Percentiles rank a stretch among this genome's conserved stretches.
These are phyloP conservation scores for Vulpes ferrilata DNA, from an alignment of 2,113 vertebrate species.

Conservation along the genomic window DNA sequence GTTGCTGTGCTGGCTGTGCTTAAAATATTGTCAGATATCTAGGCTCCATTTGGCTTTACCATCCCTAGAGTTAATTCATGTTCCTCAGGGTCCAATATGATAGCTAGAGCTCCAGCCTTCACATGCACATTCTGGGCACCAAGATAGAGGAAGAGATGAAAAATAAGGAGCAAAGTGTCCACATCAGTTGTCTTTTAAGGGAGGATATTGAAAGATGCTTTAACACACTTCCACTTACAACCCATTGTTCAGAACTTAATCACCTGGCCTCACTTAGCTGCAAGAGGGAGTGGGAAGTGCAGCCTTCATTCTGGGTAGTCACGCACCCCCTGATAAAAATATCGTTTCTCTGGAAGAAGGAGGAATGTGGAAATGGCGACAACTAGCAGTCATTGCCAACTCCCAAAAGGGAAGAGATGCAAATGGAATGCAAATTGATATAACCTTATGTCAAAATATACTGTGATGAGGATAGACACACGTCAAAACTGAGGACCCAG, in stretches of 20 bases:
- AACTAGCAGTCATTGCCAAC: neutral
- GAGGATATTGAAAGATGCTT: neutral
- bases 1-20: neutral
- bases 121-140: neutral
- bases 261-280: neutral
- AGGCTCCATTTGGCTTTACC: neutral
- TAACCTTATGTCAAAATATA: neutral
- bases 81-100: neutral
- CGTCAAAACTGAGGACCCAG: neutral
- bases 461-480: neutral
- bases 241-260: neutral
- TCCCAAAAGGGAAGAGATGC: neutral
- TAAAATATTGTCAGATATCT: neutral
- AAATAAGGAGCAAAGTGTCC: neutral
- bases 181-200: neutral
- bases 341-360: neutral
- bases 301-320: neutral
- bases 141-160: neutral
- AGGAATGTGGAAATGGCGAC: neutral
- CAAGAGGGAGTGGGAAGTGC: neutral
- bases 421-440: neutral
- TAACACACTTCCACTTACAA: neutral
- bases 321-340: neutral
- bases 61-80: neutral
- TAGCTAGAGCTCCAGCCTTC: conserved; percentile 28